These are phyloP conservation scores for Clarias fuscus DNA, from an alignment of 2,797 vertebrate species.

Conservation along the genomic window DNA sequence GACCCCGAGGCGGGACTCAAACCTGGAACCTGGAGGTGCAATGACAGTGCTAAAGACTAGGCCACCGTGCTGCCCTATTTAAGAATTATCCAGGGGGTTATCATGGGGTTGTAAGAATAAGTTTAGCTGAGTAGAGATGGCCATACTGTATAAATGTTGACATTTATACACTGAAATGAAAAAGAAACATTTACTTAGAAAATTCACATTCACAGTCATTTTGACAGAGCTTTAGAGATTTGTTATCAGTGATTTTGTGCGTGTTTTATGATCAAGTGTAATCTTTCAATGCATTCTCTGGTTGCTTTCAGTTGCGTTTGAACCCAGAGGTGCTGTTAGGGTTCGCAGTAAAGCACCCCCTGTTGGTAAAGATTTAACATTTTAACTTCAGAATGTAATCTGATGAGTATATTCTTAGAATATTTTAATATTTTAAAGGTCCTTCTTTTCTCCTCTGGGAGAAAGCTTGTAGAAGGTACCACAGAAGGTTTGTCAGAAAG, in stretches of 20 bases:
- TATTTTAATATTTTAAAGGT: not conserved
- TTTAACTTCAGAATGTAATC: not conserved
- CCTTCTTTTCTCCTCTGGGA: not conserved
- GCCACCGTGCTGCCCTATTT: too few species aligned
- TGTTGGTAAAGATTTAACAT: not conserved
- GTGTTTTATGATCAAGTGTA: not conserved
- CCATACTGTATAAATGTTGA: not conserved
- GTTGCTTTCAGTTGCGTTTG: not conserved
- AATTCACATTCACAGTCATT: not conserved
- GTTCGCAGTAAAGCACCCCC: constrained; percentile 8
- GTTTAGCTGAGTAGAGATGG: not conserved
- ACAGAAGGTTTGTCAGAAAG: not conserved
- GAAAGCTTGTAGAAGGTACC: not conserved
- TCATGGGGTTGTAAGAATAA: not conserved
- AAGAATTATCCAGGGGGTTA: not conserved
- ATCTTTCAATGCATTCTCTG: not conserved
- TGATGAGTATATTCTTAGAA: not conserved
- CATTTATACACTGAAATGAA: not conserved
- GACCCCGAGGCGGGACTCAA: too few species aligned
- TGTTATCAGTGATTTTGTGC: not conserved
- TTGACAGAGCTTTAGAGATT: not conserved
- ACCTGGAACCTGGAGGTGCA: too few species aligned
- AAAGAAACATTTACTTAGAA: not conserved
- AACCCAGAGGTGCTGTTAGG: not conserved
- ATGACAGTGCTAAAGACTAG: too few species aligned